Percentiles rank a stretch among this genome's conserved stretches.
Conservation (phyloP, 23 tunicate genomes). For the Trididemnum nubilum region DNA sequence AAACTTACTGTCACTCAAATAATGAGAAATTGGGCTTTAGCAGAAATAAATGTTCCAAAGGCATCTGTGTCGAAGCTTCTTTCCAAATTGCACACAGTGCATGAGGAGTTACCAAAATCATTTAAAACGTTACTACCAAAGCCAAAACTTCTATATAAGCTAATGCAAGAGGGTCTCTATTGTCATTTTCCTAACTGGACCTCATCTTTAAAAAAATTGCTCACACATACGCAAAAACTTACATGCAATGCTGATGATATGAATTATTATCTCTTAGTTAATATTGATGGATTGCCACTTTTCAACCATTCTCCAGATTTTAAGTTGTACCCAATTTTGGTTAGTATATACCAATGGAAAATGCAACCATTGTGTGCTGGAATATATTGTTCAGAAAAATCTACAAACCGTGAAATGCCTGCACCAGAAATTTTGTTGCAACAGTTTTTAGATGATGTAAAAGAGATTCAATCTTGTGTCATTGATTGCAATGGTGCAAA, state of each 20-base stretch:
- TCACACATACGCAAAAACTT: not conserved
- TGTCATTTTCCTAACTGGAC: constrained; percentile 57
- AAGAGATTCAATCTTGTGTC: not conserved
- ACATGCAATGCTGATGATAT: not conserved
- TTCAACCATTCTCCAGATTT: constrained; percentile 45
- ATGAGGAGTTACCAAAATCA: constrained; percentile 30
- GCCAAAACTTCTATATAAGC: constrained; percentile 10
- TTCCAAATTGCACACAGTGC: constrained; percentile 3
- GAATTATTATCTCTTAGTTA: constrained; percentile 16
- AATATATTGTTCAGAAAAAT: constrained; percentile 36
- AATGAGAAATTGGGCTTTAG: constrained; percentile 40
- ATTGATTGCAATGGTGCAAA: constrained; percentile 1
- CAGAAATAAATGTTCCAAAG: constrained; percentile 46
- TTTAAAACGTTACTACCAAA: constrained; percentile 28
- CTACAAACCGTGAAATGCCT: constrained; percentile 39
- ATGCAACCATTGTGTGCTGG: constrained; percentile 62
- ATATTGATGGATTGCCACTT: constrained; percentile 59
- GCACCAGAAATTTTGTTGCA: constrained; percentile 24
- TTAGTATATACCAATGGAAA: constrained; percentile 29
- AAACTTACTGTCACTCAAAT: not conserved
- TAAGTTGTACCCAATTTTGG: constrained; percentile 48
- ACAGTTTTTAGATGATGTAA: constrained; percentile 31
- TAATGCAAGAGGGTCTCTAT: constrained; percentile 38
- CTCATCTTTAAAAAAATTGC: not conserved
- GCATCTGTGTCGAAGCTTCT: constrained; percentile 29